Percentiles rank a stretch among this genome's conserved stretches.
These are phyloP conservation scores for Amblyjoppa fuscipennis DNA, from an alignment of 2,888 invertebrate species.

Conservation along the genomic window DNA sequence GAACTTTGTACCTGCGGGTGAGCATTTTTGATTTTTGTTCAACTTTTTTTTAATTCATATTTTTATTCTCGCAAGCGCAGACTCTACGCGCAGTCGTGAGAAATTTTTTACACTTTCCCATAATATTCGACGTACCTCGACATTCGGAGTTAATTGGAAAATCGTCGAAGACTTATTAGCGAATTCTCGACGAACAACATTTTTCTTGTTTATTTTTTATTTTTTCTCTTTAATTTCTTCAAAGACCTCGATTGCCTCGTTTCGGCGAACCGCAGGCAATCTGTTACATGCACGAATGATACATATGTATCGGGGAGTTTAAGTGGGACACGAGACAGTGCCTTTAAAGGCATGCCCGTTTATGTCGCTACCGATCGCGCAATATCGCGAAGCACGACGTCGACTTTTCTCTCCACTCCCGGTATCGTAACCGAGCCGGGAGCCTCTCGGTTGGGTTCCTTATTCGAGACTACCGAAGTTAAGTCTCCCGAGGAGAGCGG, in stretches of 20 bases:
- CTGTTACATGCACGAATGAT: slow-evolving; percentile 52
- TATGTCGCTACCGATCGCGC: slow-evolving; percentile 69
- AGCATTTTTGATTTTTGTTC: slow-evolving; percentile 81
- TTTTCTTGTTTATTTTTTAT: slow-evolving; percentile 6
- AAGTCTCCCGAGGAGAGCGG: slow-evolving; percentile 24
- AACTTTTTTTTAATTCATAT: not conserved
- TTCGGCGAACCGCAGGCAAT: slow-evolving; percentile 44
- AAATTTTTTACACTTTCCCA: slow-evolving; percentile 49
- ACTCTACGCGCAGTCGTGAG: not conserved
- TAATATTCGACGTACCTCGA: slow-evolving; percentile 25
- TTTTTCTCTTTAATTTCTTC: not conserved
- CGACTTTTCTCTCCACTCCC: slow-evolving; percentile 14
- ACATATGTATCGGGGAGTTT: slow-evolving; percentile 49
- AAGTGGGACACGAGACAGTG: slow-evolving; percentile 78
- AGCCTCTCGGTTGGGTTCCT: slow-evolving; percentile 54
- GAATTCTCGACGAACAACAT: not conserved
- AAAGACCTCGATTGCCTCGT: slow-evolving; percentile 44
- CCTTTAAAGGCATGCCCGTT: slow-evolving; percentile 79
- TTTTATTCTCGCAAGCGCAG: not conserved
- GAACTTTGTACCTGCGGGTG: slow-evolving; percentile 97
- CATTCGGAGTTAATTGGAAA: not conserved
- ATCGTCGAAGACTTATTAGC: slow-evolving; percentile 1
- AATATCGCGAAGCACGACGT: slow-evolving; percentile 41
- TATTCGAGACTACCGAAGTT: slow-evolving; percentile 60
- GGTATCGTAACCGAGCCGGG: slow-evolving; percentile 1